A percentile compares a stretch with the other conserved stretches of the same genome.
Evolutionary conservation across 2,113 vertebrate genomes (phyloP).

Genomic region (Capreolus pygargus): DNA sequence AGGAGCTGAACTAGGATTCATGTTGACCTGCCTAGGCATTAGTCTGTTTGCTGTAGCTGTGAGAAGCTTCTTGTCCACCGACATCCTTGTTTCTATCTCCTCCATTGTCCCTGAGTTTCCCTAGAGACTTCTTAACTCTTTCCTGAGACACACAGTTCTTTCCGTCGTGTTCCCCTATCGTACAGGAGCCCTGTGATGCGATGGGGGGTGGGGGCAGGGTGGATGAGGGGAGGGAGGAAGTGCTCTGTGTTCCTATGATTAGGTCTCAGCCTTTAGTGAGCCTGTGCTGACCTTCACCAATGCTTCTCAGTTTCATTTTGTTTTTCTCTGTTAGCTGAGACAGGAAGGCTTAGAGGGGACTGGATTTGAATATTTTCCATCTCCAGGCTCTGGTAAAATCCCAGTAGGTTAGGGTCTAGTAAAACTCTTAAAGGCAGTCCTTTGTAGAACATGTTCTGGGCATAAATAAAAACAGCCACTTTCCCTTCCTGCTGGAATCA

Average conservation of each 20-base stretch:
- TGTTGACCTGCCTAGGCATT: background rate
- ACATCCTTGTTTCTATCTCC: background rate
- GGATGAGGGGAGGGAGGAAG: background rate
- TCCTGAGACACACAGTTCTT: background rate
- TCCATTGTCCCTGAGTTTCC: background rate
- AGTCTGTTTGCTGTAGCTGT: background rate
- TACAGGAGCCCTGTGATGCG: background rate
- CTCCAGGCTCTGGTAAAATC: background rate
- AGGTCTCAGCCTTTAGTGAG: background rate
- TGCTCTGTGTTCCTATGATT: rapidly evolving
- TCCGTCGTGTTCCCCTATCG: background rate
- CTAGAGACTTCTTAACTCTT: background rate
- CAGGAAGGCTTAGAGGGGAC: background rate
- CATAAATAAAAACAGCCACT: background rate
- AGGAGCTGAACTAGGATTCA: background rate
- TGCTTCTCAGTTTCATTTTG: background rate
- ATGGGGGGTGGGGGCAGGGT: background rate
- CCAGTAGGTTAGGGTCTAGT: background rate
- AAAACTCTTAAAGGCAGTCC: background rate
- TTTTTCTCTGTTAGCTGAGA: background rate
- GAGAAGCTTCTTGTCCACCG: background rate
- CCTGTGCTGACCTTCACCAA: background rate
- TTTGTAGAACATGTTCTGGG: background rate
- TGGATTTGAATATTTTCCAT: background rate
- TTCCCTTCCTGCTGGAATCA: background rate